phyloP scores from a whole-genome alignment of 2,888 invertebrate genomes.

The Nipponacmea schrenckii region DNA sequence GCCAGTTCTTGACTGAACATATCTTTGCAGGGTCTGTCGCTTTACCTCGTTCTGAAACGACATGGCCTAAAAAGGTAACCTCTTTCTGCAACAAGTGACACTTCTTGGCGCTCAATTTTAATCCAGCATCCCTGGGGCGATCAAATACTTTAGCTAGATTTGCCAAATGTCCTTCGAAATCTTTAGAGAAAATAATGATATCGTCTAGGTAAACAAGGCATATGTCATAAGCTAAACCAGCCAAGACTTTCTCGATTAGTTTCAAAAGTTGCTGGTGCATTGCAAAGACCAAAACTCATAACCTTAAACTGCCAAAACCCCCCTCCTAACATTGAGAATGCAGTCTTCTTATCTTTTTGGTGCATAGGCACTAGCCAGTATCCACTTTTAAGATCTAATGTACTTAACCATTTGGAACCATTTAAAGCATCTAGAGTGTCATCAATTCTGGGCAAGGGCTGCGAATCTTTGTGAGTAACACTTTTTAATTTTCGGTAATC shows the following conservation, averaged over 20 bases:
- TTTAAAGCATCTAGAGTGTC: too few species aligned
- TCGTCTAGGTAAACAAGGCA: constrained; percentile 32
- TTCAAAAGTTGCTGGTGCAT: constrained; percentile 41
- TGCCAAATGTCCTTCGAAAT: not conserved
- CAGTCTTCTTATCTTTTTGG: too few species aligned
- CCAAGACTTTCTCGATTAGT: constrained; percentile 33
- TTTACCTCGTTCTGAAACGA: constrained; percentile 26
- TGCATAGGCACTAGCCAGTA: too few species aligned
- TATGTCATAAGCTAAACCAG: constrained; percentile 25
- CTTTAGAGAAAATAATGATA: constrained; percentile 24
- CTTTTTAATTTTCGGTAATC: too few species aligned
- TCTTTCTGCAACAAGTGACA: constrained; percentile 25
- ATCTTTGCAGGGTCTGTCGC: constrained; percentile 27
- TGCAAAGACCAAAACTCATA: constrained; percentile 37
- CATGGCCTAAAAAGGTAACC: constrained; percentile 28
- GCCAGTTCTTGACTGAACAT: constrained; percentile 24
- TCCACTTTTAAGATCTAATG: too few species aligned
- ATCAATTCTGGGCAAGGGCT: too few species aligned
- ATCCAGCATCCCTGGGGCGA: constrained; percentile 21
- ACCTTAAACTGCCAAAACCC: not conserved
- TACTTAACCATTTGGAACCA: too few species aligned
- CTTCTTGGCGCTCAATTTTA: constrained; percentile 33
- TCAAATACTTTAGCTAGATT: constrained; percentile 22
- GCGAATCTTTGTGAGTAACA: too few species aligned
- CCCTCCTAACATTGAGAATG: too few species aligned